Evolutionary conservation across 2,888 invertebrate genomes (phyloP), one percentile per base, ranked within the genome.

Genomic region (Pristionchus arcanus): DNA sequence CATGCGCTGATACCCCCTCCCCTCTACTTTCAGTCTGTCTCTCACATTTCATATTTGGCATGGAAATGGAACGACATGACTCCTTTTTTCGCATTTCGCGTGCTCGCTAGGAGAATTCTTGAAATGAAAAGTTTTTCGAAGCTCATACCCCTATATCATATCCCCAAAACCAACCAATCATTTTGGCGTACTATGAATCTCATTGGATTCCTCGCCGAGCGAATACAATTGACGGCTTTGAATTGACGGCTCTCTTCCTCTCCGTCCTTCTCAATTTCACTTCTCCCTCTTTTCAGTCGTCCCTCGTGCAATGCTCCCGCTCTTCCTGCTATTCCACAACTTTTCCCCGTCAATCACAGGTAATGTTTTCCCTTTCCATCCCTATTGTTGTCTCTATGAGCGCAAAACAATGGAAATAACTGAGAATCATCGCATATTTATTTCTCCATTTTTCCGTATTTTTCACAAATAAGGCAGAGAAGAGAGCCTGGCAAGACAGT

Each of bases 321-420:
- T 59, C 42, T 71, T 68, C 81, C 66, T 63, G 5, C 37, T 88
- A 13, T 88, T 74, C 74, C 74, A 77, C 74, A 77, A 77, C 74
- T 77, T 77, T 77, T 77, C 74, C 19, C 74, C 74, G 42, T 77
- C 42, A 21, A 13, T 9, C 31, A 25, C 37, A 42, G 74, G 74
- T 77, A 42, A 42, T n/a, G 25, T 21, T 21, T 59, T 59, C 59
- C 3, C 19, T 59, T 59, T 59, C 59, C 4, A 59, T 21, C 42
- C 42, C 42, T 42, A 9, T 63, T 63, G n/a, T 63, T 63, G n/a
- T 2, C 63, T n/a, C 1, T 63, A 25, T 25, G n/a, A 11, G 63
- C n/a, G 11, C 9, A 63, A 2, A 63, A 63, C n/a, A 63, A 63
- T 63, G 63, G 63, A 25, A 63, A 63, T n/a, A 63, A 25, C 63